Base-by-base conservation (phyloP, 2,888 invertebrate species). In the Shargacucullia verbasci region DNA sequence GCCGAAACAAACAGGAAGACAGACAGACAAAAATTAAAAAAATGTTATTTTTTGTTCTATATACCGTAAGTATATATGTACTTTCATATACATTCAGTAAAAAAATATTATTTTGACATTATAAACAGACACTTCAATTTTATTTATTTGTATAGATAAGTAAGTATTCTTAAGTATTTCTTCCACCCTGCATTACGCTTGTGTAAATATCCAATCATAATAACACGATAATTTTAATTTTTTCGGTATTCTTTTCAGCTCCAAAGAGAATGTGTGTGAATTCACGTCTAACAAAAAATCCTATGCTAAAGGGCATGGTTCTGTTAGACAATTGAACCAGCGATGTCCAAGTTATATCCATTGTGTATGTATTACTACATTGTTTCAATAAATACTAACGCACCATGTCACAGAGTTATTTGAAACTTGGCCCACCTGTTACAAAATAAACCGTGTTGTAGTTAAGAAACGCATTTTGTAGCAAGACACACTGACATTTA, bases 311-410 rank as follows among this genome's bases (percentile, higher is more conserved):
- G 9, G 4, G 10, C 38, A 14, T 9, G 14, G 41, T 35, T 45
- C 27, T 40, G 40, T 14, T 20, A 37, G 40, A 43, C 62, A 61
- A 47, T 55, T 11, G 37, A 46, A 44, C 29, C 31, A 62, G 34
- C 34, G 48, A 53, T 38, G 27, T 13, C n/a, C 5, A 14, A 29
- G 11, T 44, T n/a, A 35, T 31, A 31, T 14, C 31, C 47, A 69
- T 44, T 56, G 15, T 50, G 50, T 48, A 31, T 66, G 64, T 48
- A 41, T 40, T 35, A 48, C 57, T 41, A 56, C 63, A 69, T 70
- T 66, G 70, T 70, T 34, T 61, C 29, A 5, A 43, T 31, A 29
- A 48, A 37, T 37, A 52, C 13, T 9, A 12, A 48, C 59, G 47
- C 46, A 25, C 25, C 47, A 40, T 14, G 29, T 49, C 35, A 46